Base-by-base conservation (phyloP, 2,113 vertebrate species). In the Ctenodactylus gundi region DNA sequence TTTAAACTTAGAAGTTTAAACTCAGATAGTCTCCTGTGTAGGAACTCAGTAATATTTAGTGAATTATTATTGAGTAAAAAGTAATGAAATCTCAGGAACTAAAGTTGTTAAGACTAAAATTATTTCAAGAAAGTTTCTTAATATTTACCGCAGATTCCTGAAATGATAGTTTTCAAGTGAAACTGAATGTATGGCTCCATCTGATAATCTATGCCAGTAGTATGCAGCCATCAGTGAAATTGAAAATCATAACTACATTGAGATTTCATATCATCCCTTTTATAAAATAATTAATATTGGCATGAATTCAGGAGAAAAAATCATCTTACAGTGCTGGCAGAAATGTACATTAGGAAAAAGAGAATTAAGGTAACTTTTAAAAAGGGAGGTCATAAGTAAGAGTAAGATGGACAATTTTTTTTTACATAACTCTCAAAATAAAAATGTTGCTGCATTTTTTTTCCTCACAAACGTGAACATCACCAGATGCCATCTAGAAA, bases 371-470 rank as follows among this genome's bases (percentile, higher is more conserved):
- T n/a, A n/a, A n/a, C n/a, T n/a, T n/a, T n/a, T n/a, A n/a, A n/a
- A n/a, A n/a, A n/a, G n/a, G n/a, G n/a, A n/a, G n/a, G n/a, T n/a
- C n/a, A n/a, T n/a, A n/a, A n/a, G 36, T 31, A 36, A 34, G 77
- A 25, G 10, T 76, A 86, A 85, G 21, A 68, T 1, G 68, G 53
- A 65, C 3, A 70, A 75, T 53, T 77, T 53, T 76, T 53, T 77
- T 53, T 76, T 57, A 57, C 1, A 57, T 4, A 49, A 49, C 6
- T 39, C 87, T 72, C 49, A 81, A 41, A 23, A 12, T 85, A 53
- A 89, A 94, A 94, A 77, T 65, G 12, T 80, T 31, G 39, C 76
- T 88, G 23, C 65, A 65, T 41, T 68, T 95, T 84, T 91, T 95
- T 88, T 88, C 36, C 80, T 88, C 12, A 73, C 46, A 78, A 60